Evolutionary conservation across 2,113 vertebrate species (phyloP).

Genomic region (Cynoglossus semilaevis): DNA sequence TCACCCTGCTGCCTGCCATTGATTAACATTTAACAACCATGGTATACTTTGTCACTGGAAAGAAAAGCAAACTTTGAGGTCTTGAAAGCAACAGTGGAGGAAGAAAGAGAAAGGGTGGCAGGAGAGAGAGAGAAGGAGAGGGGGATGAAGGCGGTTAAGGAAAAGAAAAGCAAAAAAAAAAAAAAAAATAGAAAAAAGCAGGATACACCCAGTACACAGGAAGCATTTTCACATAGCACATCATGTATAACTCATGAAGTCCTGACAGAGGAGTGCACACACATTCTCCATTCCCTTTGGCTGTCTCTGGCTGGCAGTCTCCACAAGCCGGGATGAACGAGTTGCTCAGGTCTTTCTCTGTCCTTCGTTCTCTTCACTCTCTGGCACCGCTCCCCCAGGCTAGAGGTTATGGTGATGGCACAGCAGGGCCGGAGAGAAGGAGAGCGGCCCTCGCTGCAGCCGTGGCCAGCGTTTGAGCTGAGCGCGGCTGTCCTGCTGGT

Average conservation of each 20-base stretch:
- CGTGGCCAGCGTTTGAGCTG: slow-evolving; percentile 11
- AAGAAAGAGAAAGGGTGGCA: background rate
- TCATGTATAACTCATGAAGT: slow-evolving; percentile 78
- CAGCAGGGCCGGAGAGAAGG: slow-evolving; percentile 14
- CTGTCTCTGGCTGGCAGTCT: slow-evolving; percentile 65
- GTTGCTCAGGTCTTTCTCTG: slow-evolving; percentile 55
- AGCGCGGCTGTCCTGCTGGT: slow-evolving; percentile 37
- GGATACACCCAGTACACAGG: slow-evolving; percentile 65
- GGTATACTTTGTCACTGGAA: slow-evolving; percentile 68
- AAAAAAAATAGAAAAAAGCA: slow-evolving; percentile 32
- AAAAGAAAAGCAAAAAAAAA: slow-evolving; percentile 8
- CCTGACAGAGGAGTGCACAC: slow-evolving; percentile 61
- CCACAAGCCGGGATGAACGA: slow-evolving; percentile 64
- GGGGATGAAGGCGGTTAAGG: slow-evolving; percentile 31
- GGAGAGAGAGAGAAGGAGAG: slow-evolving; percentile 29
- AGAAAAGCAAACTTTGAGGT: slow-evolving; percentile 69
- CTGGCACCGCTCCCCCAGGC: slow-evolving; percentile 29
- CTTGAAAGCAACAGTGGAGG: slow-evolving; percentile 51
- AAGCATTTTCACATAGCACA: slow-evolving; percentile 73
- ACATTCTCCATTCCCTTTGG: slow-evolving; percentile 72
- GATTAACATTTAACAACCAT: slow-evolving; percentile 73
- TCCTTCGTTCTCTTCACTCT: slow-evolving; percentile 30
- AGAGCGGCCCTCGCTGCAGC: slow-evolving; percentile 8
- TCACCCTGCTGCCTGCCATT: slow-evolving; percentile 47
- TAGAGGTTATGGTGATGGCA: slow-evolving; percentile 33